Conservation (phyloP, 2,888 invertebrate species). For the Drosophila longiperda region DNA sequence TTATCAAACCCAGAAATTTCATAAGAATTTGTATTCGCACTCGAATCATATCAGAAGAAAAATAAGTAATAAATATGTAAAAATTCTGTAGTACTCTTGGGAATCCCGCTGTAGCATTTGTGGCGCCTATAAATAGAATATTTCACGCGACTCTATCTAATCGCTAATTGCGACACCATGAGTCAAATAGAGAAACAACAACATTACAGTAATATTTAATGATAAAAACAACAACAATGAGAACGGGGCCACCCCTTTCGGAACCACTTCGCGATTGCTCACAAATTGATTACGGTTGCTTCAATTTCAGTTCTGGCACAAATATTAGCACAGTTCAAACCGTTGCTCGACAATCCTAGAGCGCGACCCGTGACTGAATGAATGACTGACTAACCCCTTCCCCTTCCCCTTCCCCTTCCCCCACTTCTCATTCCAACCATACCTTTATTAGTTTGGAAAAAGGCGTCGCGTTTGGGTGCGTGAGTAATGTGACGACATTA, state of each 20-base stretch:
- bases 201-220: slow-evolving; percentile 11
- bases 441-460: neutral
- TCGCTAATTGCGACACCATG: slow-evolving; percentile 35
- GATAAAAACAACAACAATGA: neutral
- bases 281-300: slow-evolving; percentile 57
- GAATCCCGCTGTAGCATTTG: slow-evolving; percentile 9
- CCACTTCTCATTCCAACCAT: neutral
- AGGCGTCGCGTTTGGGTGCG: slow-evolving; percentile 62
- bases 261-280: slow-evolving; percentile 22
- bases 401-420: neutral
- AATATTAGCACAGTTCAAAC: slow-evolving; percentile 61
- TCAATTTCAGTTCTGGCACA: slow-evolving; percentile 53
- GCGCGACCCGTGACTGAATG: slow-evolving; percentile 8
- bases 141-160: slow-evolving; percentile 28
- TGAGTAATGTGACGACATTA: slow-evolving; percentile 81
- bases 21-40: neutral
- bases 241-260: slow-evolving; percentile 21
- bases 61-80: neutral
- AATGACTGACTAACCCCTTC: neutral
- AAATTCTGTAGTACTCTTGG: neutral
- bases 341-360: slow-evolving; percentile 10
- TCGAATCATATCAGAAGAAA: neutral
- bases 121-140: slow-evolving; percentile 5
- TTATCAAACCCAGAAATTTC: neutral
- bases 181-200: slow-evolving; percentile 36